These are phyloP conservation scores for Callospermophilus lateralis DNA, from an alignment of 2,113 vertebrate genomes.

Conservation along the genomic window DNA sequence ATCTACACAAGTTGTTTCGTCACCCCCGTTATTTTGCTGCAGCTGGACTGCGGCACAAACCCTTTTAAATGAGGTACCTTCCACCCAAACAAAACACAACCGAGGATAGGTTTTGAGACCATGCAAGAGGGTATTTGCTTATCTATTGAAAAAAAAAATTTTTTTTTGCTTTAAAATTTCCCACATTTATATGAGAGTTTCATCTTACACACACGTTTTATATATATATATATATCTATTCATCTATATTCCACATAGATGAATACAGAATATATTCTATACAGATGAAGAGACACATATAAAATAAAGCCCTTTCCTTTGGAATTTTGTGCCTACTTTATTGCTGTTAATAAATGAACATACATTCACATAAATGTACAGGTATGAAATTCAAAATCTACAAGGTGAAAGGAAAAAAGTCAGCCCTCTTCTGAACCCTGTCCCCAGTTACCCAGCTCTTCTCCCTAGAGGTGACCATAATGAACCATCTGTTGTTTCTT, in stretches of 20 bases:
- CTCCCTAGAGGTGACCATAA: neutral
- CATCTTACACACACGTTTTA: neutral
- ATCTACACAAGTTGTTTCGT: too few relatives aligned
- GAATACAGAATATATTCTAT: too few relatives aligned
- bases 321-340: neutral
- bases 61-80: neutral
- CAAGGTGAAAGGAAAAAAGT: neutral
- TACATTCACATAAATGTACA: neutral
- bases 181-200: neutral
- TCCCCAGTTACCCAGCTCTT: neutral
- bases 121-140: neutral
- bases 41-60: too few relatives aligned
- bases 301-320: neutral
- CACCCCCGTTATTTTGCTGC: too few relatives aligned
- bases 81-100: neutral
- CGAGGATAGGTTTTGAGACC: neutral
- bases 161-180: slow-evolving; percentile 20
- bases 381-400: slow-evolving; percentile 34
- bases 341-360: neutral
- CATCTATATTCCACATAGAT: neutral
- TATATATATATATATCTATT: neutral
- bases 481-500: neutral
- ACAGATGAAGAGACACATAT: neutral
- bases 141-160: neutral
- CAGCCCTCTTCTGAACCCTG: neutral